Evolutionary conservation across 2,888 invertebrate species (phyloP).

Genomic region (Clusia tigrina): DNA sequence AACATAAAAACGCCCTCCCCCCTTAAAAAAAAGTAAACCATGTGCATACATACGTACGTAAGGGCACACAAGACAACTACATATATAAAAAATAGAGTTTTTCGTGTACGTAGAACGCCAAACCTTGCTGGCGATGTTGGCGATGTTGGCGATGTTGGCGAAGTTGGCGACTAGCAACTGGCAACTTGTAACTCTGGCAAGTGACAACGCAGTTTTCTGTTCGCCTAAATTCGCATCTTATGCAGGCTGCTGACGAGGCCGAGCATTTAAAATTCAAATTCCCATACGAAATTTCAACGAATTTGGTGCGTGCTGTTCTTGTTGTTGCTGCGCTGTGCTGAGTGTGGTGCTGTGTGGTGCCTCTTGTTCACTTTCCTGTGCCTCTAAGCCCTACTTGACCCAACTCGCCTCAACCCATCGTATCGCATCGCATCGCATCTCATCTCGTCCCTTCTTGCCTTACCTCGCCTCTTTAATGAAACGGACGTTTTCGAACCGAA

Average conservation of each 20-base stretch:
- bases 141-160: conserved; percentile 16
- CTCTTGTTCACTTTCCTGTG: too few relatives aligned
- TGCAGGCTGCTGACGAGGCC: background rate
- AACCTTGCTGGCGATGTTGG: conserved; percentile 6
- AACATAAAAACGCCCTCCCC: background rate
- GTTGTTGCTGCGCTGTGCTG: background rate
- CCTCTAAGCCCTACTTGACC: too few relatives aligned
- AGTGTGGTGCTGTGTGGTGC: background rate
- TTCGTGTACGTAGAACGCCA: background rate
- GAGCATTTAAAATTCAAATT: conserved; percentile 54
- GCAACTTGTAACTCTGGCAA: too few relatives aligned
- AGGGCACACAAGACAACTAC: too few relatives aligned
- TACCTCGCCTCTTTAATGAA: conserved; percentile 53
- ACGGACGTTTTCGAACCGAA: conserved; percentile 54
- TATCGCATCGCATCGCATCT: too few relatives aligned
- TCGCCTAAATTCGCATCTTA: background rate
- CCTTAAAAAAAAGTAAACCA: background rate
- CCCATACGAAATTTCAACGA: conserved; percentile 29
- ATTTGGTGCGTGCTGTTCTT: conserved; percentile 8
- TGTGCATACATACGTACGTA: conserved; percentile 8
- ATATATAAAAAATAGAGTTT: too few relatives aligned
- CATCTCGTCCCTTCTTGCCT: conserved; percentile 7
- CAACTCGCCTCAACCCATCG: background rate
- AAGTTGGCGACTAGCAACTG: too few relatives aligned
- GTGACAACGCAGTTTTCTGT: background rate